Percentiles rank a stretch among this genome's conserved stretches.
These are phyloP conservation scores for Halisarca cf. caerulea DNA, from an alignment of 37 sponge, comb jelly and placozoan genomes.

Conservation along the genomic window DNA sequence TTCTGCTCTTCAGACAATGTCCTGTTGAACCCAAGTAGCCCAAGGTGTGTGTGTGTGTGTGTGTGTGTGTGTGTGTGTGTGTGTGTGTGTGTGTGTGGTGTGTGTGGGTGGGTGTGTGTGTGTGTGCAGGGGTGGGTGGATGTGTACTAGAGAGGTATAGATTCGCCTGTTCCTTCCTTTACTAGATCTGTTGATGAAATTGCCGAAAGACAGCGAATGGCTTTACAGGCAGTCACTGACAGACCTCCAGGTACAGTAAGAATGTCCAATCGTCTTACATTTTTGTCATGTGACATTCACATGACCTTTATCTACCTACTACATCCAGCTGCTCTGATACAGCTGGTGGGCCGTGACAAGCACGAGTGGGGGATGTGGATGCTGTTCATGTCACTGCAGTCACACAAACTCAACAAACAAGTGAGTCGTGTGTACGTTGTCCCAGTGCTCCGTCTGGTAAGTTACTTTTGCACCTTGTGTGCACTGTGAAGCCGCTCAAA, in stretches of 20 bases:
- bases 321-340: slow-evolving; percentile 26
- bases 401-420: slow-evolving; percentile 63
- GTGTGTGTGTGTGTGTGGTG: no score
- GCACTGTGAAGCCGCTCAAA: no score
- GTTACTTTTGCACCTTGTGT: no score
- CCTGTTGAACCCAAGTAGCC: not conserved
- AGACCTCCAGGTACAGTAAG: slow-evolving; percentile 12
- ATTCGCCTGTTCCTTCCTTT: not conserved
- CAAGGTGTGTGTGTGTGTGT: no score
- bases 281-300: not conserved
- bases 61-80: no score
- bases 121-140: no score
- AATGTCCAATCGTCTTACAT: no score
- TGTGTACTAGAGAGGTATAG: no score
- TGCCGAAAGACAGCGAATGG: not conserved
- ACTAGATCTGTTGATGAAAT: not conserved
- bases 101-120: no score
- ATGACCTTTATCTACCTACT: slow-evolving; percentile 17
- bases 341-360: slow-evolving; percentile 38
- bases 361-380: slow-evolving; percentile 28
- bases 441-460: no score
- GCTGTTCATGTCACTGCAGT: slow-evolving; percentile 62
- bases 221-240: not conserved
- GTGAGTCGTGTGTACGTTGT: no score
- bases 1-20: slow-evolving; percentile 1